Evolutionary conservation across 2,113 vertebrate genomes (phyloP).

Genomic region (Anas platyrhynchos): DNA sequence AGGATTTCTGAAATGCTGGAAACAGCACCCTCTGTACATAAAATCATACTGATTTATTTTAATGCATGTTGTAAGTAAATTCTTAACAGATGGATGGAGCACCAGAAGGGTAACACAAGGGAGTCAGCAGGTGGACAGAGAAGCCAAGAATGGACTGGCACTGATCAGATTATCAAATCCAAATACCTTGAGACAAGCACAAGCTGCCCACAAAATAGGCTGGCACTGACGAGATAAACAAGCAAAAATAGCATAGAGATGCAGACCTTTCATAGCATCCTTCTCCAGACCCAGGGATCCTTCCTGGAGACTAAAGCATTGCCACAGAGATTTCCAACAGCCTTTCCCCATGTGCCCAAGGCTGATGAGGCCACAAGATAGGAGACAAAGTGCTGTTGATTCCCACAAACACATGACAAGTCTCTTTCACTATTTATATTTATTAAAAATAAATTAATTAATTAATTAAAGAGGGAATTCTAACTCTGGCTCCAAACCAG

Average conservation of each 20-base stretch:
- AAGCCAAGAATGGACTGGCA: conserved; percentile 76
- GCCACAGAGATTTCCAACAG: not conserved
- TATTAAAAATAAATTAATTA: too few relatives aligned
- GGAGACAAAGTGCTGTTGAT: not conserved
- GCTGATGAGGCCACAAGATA: accelerated
- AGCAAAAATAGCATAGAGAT: not conserved
- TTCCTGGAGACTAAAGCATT: not conserved
- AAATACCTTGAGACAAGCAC: conserved; percentile 75
- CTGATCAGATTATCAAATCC: conserved; percentile 77
- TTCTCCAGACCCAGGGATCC: not conserved
- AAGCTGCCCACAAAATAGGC: conserved; percentile 71
- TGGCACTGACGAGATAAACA: conserved; percentile 60
- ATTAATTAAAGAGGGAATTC: not conserved
- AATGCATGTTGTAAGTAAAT: conserved; percentile 76
- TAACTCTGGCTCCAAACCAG: not conserved
- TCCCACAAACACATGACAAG: accelerated
- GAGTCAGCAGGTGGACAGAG: conserved; percentile 79
- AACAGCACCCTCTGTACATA: not conserved
- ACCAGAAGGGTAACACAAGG: conserved; percentile 73
- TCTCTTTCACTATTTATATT: not conserved
- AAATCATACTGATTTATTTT: conserved; percentile 57
- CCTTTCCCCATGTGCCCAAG: not conserved
- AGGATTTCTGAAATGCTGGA: not conserved
- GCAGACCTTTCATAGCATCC: conserved; percentile 23
- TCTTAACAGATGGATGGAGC: conserved; percentile 78